Base-by-base conservation (phyloP, 2,888 invertebrate species). In the Seladonia tumulorum region DNA sequence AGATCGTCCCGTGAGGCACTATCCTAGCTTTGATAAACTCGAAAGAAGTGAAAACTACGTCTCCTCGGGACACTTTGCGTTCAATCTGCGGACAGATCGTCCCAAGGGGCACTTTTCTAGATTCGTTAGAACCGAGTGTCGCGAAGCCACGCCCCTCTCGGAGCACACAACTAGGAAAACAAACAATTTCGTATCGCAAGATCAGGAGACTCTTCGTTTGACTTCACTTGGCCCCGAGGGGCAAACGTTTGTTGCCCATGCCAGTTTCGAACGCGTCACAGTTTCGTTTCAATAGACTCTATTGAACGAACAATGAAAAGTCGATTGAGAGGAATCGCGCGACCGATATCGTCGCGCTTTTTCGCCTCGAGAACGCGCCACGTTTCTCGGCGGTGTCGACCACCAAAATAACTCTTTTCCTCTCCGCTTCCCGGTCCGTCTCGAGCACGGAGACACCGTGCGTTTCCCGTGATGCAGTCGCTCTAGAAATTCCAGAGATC, bases 401-500 rank as follows among this genome's bases (percentile, higher is more conserved):
- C 42, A 45, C 29, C 42, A 53, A 42, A 66, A 79, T 68, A 66
- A 73, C 73, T 68, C 73, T 68, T 57, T 42, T 75, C 49, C 53
- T 53, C 35, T 16, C 53, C 7, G 16, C 35, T 2, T n/a, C 42
- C 10, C 39, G 53, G 25, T 42, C 29, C 39, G n/a, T 29, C n/a
- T 16, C n/a, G n/a, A 35, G 12, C 45, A 25, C 70, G n/a, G 70
- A 42, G 45, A 45, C 63, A 63, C 25, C 12, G 70, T n/a, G 7
- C 25, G 16, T 79, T 53, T 0, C 49, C 53, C 53, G 22, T 53
- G 29, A 35, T 66, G 76, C 45, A 25, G 53, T 39, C 79, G 60
- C 49, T 66, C 18, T 35, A 14, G 47, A 47, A 79, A 85, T 78
- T 80, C 79, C 75, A 72, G 39, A 25, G 77, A 74, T 39, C 63